Percentiles rank a stretch among this genome's conserved stretches.
Conservation (phyloP, 92 coral and sea anemone species). For the Epizoanthus ramosus region DNA sequence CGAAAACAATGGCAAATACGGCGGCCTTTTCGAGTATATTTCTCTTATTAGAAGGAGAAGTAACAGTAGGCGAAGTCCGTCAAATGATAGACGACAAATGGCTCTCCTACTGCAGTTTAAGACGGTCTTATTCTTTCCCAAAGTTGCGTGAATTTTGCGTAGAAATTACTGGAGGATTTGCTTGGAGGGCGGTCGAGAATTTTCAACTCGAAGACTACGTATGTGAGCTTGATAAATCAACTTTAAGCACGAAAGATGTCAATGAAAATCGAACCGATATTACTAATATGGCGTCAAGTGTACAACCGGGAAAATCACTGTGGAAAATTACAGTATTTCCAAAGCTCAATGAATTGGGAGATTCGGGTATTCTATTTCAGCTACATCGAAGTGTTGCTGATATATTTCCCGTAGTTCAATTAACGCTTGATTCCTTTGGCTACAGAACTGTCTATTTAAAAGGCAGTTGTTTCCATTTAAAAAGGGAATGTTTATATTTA, state of each 20-base stretch:
- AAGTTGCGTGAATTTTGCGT: constrained; percentile 67
- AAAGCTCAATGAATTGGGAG: constrained; percentile 54
- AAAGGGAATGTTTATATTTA: constrained; percentile 62
- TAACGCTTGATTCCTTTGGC: constrained; percentile 79
- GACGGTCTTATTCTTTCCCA: constrained; percentile 46
- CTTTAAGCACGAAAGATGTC: constrained; percentile 10
- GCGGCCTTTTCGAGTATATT: constrained; percentile 63
- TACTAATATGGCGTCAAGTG: not conserved
- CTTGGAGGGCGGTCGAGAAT: constrained; percentile 71
- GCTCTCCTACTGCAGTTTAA: constrained; percentile 53
- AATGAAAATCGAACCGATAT: constrained; percentile 43
- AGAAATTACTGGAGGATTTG: constrained; percentile 63
- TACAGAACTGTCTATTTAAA: constrained; percentile 82
- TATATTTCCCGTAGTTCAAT: constrained; percentile 56
- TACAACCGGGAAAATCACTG: constrained; percentile 19
- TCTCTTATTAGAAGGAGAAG: constrained; percentile 71
- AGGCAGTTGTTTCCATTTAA: constrained; percentile 62
- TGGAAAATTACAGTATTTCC: constrained; percentile 78
- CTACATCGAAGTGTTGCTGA: constrained; percentile 71
- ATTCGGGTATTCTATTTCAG: constrained; percentile 74
- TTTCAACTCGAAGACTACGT: constrained; percentile 55
- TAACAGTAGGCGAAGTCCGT: constrained; percentile 64
- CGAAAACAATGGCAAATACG: constrained; percentile 48
- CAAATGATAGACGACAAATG: constrained; percentile 58
- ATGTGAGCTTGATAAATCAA: constrained; percentile 35